Evolutionary conservation across 2,113 vertebrate species (phyloP).

Genomic region (Aptenodytes patagonicus): DNA sequence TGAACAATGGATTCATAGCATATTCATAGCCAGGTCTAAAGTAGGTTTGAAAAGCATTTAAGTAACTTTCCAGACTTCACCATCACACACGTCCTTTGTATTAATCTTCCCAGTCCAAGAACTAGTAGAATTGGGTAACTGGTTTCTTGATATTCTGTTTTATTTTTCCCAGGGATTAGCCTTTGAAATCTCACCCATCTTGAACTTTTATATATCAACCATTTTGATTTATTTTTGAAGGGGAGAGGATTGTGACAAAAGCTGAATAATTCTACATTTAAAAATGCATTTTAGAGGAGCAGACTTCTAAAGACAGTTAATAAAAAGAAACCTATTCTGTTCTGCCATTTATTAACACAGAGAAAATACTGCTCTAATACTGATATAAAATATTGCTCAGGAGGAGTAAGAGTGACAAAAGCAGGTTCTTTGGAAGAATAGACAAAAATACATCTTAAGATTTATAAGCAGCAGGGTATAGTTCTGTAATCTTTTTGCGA

Average conservation of each 20-base stretch:
- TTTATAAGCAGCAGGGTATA: neutral
- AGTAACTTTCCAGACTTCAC: conserved; percentile 22
- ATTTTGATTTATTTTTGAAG: conserved; percentile 15
- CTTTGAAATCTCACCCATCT: neutral
- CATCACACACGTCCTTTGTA: neutral
- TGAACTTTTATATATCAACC: neutral
- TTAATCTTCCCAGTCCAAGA: neutral
- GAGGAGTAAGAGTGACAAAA: neutral
- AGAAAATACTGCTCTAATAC: neutral
- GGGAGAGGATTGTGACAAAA: neutral
- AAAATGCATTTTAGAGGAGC: neutral
- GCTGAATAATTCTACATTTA: neutral
- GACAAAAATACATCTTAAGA: neutral
- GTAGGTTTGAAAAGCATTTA: conserved; percentile 31
- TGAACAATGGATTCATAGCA: conserved; percentile 38
- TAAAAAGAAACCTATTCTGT: neutral
- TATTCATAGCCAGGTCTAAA: conserved; percentile 38
- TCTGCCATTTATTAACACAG: neutral
- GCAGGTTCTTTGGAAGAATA: neutral
- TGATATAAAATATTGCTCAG: conserved; percentile 4
- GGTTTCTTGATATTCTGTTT: neutral
- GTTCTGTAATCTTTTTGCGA: neutral
- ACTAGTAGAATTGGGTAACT: neutral
- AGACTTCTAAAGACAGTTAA: neutral
- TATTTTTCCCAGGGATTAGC: neutral